These are phyloP conservation scores for Cherax destructor DNA, from an alignment of 1,140 invertebrate species.

Conservation along the genomic window DNA sequence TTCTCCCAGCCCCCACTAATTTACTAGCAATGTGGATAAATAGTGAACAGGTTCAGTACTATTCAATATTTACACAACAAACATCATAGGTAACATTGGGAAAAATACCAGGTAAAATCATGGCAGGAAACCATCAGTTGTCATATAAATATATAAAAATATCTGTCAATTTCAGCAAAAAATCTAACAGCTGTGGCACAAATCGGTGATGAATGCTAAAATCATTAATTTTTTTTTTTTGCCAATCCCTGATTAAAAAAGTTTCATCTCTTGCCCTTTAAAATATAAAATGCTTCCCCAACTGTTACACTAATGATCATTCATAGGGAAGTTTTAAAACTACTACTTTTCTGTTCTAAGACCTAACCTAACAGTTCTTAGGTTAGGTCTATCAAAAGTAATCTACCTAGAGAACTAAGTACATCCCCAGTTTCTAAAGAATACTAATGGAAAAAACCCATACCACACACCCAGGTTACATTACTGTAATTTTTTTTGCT, in stretches of 20 bases:
- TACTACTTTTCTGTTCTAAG: neutral
- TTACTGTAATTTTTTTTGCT: neutral
- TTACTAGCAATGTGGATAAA: constrained; percentile 1
- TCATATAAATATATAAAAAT: neutral
- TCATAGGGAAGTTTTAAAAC: neutral
- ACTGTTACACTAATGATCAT: neutral
- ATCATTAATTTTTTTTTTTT: neutral
- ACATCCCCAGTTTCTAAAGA: constrained; percentile 31
- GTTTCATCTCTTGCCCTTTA: neutral
- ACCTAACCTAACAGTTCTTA: constrained; percentile 5
- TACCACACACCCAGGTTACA: constrained; percentile 26
- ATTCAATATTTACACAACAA: neutral
- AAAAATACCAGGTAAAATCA: neutral
- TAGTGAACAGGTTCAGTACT: neutral
- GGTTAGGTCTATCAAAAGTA: constrained; percentile 32
- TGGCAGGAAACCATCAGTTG: constrained; percentile 1
- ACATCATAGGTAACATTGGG: neutral
- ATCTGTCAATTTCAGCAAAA: neutral
- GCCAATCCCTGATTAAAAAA: neutral
- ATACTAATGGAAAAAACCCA: constrained; percentile 35
- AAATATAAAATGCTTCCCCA: constrained; percentile 1
- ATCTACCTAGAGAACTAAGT: constrained; percentile 45
- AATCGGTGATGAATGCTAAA: neutral
- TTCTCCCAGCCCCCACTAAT: neutral
- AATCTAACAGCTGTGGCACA: neutral